Evolutionary conservation across 2,888 invertebrate species (phyloP).

Genomic region (Cylloceria caligata): DNA sequence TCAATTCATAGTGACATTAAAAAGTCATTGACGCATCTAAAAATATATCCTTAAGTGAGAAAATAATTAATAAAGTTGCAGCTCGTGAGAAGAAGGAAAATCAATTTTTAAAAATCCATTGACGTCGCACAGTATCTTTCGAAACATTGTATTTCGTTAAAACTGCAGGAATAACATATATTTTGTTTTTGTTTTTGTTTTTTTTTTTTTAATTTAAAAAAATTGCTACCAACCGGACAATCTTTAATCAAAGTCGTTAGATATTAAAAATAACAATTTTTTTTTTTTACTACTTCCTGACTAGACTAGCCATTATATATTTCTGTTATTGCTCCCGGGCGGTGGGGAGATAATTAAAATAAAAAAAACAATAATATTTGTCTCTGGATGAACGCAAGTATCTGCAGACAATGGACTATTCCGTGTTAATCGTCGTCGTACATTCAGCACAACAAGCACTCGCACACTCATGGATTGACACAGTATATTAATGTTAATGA

Average conservation of each 20-base stretch:
- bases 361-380: neutral
- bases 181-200: too few species aligned
- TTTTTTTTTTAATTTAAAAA: too few species aligned
- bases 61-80: neutral
- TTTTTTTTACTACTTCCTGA: neutral
- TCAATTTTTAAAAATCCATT: neutral
- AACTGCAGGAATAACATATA: too few species aligned
- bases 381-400: neutral
- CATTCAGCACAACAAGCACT: conserved; percentile 9
- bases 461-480: conserved; percentile 63
- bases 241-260: neutral
- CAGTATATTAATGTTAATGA: conserved; percentile 61
- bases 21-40: neutral
- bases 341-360: neutral
- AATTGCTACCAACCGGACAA: neutral
- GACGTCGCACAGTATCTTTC: neutral
- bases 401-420: neutral
- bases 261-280: too few species aligned
- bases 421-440: neutral
- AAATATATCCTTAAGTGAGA: neutral
- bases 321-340: neutral
- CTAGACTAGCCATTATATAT: neutral
- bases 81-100: neutral
- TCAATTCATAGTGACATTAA: neutral
- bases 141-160: neutral